Evolutionary conservation across 2,797 vertebrate genomes (phyloP), one percentile per base, ranked within the genome.

Genomic region (Gadopsis marmoratus): DNA sequence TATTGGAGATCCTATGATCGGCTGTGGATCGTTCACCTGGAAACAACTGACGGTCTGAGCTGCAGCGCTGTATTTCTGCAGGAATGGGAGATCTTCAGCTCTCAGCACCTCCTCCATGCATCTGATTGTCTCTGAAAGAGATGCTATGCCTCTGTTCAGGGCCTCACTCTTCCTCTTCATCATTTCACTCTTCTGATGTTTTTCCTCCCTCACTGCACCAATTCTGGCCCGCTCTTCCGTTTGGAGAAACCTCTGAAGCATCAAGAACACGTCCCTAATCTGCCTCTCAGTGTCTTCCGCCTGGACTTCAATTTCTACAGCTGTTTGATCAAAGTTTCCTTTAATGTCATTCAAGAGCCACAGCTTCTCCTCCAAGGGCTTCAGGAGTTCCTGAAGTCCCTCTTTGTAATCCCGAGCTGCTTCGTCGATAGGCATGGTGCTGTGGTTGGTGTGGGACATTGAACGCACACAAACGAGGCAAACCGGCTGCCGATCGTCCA

Each of bases 251-350:
- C 5, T 16, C n/a, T 0, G 13, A 45, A 68, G 51, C 29, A 10
- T 72, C 4, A 0, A 35, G 26, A 68, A 54, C 23, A 10, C 21
- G 0, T 62, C 37, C 5, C 17, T 47, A 39, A 82, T 78, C 69
- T 73, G 51, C n/a, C 21, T 58, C 45, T 78, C 70, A 26, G 9
- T 11, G 45, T 60, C 54, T 29, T 0, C 0, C 58, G 54, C 47
- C 60, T 78, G 75, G 50, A 41, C 11, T 11, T 78, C 53, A 47
- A 37, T 56, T 17, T 83, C 23, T 65, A 39, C 0, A 10, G 9
- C 23, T 13, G 8, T 65, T 41, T 60, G 53, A 53, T 69, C 80
- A 61, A 71, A 70, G 33, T 65, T 70, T 61, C 3, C 16, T 37
- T 74, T 74, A 4, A 50, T 3, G 0, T 48, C 55, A 0, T 11